Evolutionary conservation across 2,113 vertebrate species (phyloP), one percentile per base, ranked within the genome.

Genomic region (Crypturellus undulatus): DNA sequence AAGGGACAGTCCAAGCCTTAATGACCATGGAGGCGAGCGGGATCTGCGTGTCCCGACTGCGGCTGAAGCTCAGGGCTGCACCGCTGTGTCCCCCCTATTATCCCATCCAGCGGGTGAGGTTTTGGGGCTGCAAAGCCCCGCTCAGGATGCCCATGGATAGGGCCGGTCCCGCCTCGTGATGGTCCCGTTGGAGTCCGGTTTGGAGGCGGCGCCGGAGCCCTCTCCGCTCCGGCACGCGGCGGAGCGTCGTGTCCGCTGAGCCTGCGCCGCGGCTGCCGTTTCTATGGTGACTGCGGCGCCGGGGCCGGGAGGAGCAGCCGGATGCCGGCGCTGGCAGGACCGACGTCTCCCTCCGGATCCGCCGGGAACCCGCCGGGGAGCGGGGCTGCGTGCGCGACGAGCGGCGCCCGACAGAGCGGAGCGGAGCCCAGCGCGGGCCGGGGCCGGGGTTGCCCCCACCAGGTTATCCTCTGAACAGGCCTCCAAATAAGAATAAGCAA

Each of bases 241-340:
- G 64, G 87, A 67, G 52, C 70, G 34, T 84, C 92, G n/a, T 76
- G 3, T 60, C 82, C 4, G 9, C 86, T 94, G 87, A 82, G 88
- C 87, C 87, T 96, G 94, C 96, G 93, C 92, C 92, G 97, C 97
- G 98, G 98, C 96, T 94, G 87, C 92, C 0, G 98, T 98, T 98
- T 98, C 98, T 96, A 98, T 98, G 98, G 98, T 97, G 97, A 98
- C 98, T 51, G 56, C 76, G 71, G 96, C 91, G 97, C 96, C 79
- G 73, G 87, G 96, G 93, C 92, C 96, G 73, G 92, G 92, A 95
- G 95, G 84, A 96, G 93, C 96, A 89, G 96, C 96, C 97, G 97
- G 94, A 97, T 88, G 87, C 92, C 56, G 47, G 90, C 60, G 92
- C 96, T 72, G 97, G 96, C 69, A 95, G 97, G 94, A 96, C 96